phyloP scores from a whole-genome alignment of 2,888 invertebrate species.

The Prostheceraeus crozeri region DNA sequence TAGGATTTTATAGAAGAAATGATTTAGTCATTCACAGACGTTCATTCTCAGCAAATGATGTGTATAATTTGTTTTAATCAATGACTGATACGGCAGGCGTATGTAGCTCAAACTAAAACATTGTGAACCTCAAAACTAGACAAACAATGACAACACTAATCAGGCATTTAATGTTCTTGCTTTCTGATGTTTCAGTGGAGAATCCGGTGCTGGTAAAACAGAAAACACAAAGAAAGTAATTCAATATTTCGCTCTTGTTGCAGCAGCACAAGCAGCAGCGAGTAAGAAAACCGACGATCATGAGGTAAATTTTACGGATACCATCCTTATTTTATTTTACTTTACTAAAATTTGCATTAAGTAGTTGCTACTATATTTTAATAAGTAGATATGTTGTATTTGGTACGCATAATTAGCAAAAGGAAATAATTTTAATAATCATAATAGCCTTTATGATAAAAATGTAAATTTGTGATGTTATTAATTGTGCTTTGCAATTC shows the following conservation, averaged over 20 bases:
- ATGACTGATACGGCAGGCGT: too few relatives aligned
- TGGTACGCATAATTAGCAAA: not conserved
- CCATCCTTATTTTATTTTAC: slow-evolving; percentile 25
- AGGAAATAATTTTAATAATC: not conserved
- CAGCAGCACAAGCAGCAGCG: slow-evolving; percentile 60
- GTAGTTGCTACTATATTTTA: not conserved
- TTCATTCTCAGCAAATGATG: too few relatives aligned
- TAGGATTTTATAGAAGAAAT: not conserved
- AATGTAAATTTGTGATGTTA: too few relatives aligned
- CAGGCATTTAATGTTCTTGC: not conserved
- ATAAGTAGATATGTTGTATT: not conserved
- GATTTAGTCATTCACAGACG: not conserved
- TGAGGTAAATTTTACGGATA: slow-evolving; percentile 13
- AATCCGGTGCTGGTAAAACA: slow-evolving; percentile 99
- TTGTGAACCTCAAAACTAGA: too few relatives aligned
- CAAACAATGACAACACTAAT: not conserved
- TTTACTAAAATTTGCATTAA: slow-evolving; percentile 39
- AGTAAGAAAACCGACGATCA: slow-evolving; percentile 43
- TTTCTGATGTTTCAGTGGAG: slow-evolving; percentile 65
- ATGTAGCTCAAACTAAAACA: too few relatives aligned
- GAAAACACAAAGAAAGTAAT: slow-evolving; percentile 99
- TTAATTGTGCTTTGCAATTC: too few relatives aligned
- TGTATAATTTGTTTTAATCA: too few relatives aligned
- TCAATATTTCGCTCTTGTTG: slow-evolving; percentile 78
- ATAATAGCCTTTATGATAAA: too few relatives aligned